A percentile compares a stretch with the other conserved stretches of the same genome.
Evolutionary conservation across 2,113 vertebrate species (phyloP).

Genomic region (Porphyrio hochstetteri): DNA sequence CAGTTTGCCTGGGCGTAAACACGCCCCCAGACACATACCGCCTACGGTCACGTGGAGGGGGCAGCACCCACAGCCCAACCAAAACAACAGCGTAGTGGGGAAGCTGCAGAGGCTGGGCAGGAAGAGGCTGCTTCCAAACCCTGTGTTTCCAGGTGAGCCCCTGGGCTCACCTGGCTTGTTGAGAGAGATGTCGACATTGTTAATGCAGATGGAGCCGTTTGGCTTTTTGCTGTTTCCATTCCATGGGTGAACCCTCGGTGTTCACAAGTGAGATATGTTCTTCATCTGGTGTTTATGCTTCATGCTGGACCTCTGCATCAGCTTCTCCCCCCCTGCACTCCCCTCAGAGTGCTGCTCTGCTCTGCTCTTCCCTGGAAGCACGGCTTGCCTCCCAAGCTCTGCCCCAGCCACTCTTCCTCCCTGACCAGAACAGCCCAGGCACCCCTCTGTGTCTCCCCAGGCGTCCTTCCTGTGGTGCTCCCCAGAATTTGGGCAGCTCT

Average conservation of each 20-base stretch:
- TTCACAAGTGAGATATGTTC: not conserved
- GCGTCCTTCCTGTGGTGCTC: not conserved
- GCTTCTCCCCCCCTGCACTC: not conserved
- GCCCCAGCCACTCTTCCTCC: not conserved
- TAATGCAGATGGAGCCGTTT: not conserved
- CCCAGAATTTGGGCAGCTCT: rapidly evolving
- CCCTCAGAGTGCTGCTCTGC: not conserved
- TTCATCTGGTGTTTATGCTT: rapidly evolving
- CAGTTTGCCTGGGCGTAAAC: not conserved
- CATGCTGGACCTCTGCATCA: rapidly evolving
- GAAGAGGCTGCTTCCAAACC: rapidly evolving
- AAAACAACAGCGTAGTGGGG: not conserved
- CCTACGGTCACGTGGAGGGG: rapidly evolving
- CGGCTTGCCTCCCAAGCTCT: not conserved
- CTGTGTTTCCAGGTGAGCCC: not conserved
- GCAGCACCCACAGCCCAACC: rapidly evolving
- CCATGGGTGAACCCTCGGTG: not conserved
- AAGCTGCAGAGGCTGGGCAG: not conserved
- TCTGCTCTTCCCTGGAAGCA: not conserved
- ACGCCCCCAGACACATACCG: not conserved
- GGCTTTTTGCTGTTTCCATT: not conserved
- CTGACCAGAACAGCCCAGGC: too few relatives aligned
- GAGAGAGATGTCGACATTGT: not conserved
- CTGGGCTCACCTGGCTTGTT: not conserved
- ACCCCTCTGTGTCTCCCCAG: rapidly evolving